Percentiles rank a stretch among this genome's conserved stretches.
Evolutionary conservation across 2,888 invertebrate genomes (phyloP).

Genomic region (Metalampra italica): DNA sequence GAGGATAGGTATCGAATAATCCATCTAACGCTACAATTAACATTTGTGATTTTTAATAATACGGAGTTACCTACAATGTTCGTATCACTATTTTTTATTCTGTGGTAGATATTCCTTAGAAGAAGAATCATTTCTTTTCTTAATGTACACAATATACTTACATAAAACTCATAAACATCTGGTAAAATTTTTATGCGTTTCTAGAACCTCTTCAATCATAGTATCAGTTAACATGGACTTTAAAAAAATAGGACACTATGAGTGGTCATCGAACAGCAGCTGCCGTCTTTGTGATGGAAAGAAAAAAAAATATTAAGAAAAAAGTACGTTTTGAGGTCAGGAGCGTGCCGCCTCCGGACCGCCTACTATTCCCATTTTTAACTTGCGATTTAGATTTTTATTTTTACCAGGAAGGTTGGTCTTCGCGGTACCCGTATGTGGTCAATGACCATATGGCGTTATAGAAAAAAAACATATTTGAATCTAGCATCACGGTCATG

Average conservation of each 20-base stretch:
- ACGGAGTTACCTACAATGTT: too few relatives aligned
- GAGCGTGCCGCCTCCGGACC: constrained; percentile 66
- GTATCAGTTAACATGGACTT: constrained; percentile 54
- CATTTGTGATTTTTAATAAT: too few relatives aligned
- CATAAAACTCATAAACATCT: constrained; percentile 35
- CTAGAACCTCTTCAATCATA: constrained; percentile 45
- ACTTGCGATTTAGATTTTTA: constrained; percentile 51
- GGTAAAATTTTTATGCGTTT: constrained; percentile 22
- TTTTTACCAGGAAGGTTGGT: constrained; percentile 31
- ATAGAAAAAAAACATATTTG: too few relatives aligned
- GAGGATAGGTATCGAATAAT: too few relatives aligned
- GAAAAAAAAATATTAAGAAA: constrained; percentile 43
- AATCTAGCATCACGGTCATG: too few relatives aligned
- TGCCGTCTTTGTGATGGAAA: constrained; percentile 31
- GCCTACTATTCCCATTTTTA: constrained; percentile 49
- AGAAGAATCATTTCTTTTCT: too few relatives aligned
- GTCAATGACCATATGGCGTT: constrained; percentile 40
- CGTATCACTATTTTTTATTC: too few relatives aligned
- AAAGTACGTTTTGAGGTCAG: constrained; percentile 45
- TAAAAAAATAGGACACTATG: constrained; percentile 50
- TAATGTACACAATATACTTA: too few relatives aligned
- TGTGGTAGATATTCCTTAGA: too few relatives aligned
- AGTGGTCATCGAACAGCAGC: constrained; percentile 74
- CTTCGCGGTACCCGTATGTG: constrained; percentile 28
- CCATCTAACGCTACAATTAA: too few relatives aligned